A percentile compares a stretch with the other conserved stretches of the same genome.
phyloP scores from a whole-genome alignment of 2,888 invertebrate species.

The Mylabris sibirica region DNA sequence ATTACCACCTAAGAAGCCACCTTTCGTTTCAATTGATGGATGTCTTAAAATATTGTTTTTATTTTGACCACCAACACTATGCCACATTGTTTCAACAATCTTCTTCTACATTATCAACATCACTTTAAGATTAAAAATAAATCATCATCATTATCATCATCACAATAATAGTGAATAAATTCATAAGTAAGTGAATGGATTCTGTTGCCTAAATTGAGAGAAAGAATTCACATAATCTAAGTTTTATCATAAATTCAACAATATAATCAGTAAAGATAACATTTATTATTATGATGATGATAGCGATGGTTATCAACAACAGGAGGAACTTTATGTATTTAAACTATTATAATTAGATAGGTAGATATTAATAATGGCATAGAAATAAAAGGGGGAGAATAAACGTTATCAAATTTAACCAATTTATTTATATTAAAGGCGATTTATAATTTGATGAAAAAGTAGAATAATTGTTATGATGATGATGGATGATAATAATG shows the following conservation, averaged over 20 bases:
- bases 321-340: neutral
- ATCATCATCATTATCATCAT: too few relatives aligned
- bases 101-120: neutral
- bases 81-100: constrained; percentile 34
- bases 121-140: too few relatives aligned
- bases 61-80: constrained; percentile 49
- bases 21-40: constrained; percentile 44
- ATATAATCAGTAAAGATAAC: constrained; percentile 27
- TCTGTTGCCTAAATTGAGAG: too few relatives aligned
- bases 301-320: neutral
- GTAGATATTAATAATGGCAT: neutral
- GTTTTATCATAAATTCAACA: constrained; percentile 20
- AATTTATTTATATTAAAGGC: too few relatives aligned
- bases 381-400: neutral
- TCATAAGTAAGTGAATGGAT: too few relatives aligned
- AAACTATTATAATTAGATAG: neutral
- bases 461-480: neutral
- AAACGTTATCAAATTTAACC: too few relatives aligned
- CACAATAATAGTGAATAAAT: too few relatives aligned
- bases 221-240: constrained; percentile 19
- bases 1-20: constrained; percentile 49
- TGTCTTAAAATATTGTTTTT: constrained; percentile 49
- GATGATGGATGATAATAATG: neutral
- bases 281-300: neutral
- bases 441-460: neutral